Base-by-base conservation (phyloP, 1,140 invertebrate genomes). In the Meteorus sp. region DNA sequence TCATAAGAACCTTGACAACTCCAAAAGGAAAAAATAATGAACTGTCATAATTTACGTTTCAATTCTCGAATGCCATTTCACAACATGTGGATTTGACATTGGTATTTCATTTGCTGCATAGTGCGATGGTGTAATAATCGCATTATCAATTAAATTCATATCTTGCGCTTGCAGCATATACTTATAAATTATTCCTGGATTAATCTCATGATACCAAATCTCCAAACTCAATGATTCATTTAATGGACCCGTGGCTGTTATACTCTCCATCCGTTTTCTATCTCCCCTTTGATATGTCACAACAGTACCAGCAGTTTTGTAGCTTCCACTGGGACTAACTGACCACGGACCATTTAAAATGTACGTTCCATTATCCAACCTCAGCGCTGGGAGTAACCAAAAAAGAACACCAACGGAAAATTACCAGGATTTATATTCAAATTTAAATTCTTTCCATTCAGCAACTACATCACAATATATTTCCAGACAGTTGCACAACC, bases 171-270 rank as follows among this genome's bases (percentile, higher is more conserved):
- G 72, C 45, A 78, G 45, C 68, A 91, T 86, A 73, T 94, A 97
- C 77, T 94, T 92, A 80, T 95, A 96, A 73, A 93, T 89, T 56
- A 96, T 89, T 1, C 91, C 92, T 13, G 88, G 88, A 78, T 93
- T 94, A 23, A 85, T 80, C 72, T 91, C 86, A 67, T 91, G 87
- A 66, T 87, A 89, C 43, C 91, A 83, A 55, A 94, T 83, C 90
- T 93, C 87, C 48, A 96, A 86, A 67, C 92, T 88, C n/a, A 96
- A 73, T 9, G 89, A 82, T 60, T 92, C 85, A 57, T 84, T 82
- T 31, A 93, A 82, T 35, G 94, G 93, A 48, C 93, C 93, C 44
- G 85, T 81, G 11, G 91, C 85, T 25, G 84, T 84, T 56, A 94
- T 83, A 79, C 74, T 90, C 86, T 64, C 78, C 73, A 66, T 83